Evolutionary conservation across 2,888 invertebrate species (phyloP), one percentile per base, ranked within the genome.

Genomic region (Hirtodrosophila confusa): DNA sequence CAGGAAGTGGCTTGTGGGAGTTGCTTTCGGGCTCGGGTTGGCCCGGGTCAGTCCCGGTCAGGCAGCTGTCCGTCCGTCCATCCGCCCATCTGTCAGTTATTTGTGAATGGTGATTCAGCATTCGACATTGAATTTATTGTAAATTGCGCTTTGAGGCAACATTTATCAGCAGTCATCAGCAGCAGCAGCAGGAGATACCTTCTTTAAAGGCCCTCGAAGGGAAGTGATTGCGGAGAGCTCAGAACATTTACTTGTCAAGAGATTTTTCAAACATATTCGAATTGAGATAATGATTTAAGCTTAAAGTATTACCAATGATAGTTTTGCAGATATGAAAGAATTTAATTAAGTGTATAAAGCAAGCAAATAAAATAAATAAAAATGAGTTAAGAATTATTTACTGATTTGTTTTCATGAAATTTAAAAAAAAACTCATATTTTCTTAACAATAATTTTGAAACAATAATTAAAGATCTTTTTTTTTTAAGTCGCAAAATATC

Each of bases 71-170:
- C 39, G 12, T 33, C 37, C 10, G 10, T 37, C 36, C 24, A 29
- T 24, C 33, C 9, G 31, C 2, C 31, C 3, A 9, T 31, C 31
- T 31, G 31, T 31, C 31, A 9, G 31, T 9, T 31, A 9, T 31
- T 31, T 39, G 17, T 11, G 35, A n/a, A 50, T 60, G 48, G 43
- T 88, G 88, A 88, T 70, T 88, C 80, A 88, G 80, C 86, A 83
- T 62, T 80, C 61, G 65, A 51, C 76, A 83, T 83, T 88, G 65
- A 86, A 75, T 75, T 83, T 47, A 75, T 82, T 71, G 58, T 70
- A 51, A 50, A 63, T 48, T 44, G 47, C 41, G 58, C 71, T 47
- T 45, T 70, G 50, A 58, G 50, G 63, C 57, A 66, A 58, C 61
- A 80, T 80, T 86, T 88, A 87, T 82, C 88, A 80, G 85, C 76